These are phyloP conservation scores for Drosophila arawakana DNA, from an alignment of 1,140 invertebrate genomes.

Conservation along the genomic window DNA sequence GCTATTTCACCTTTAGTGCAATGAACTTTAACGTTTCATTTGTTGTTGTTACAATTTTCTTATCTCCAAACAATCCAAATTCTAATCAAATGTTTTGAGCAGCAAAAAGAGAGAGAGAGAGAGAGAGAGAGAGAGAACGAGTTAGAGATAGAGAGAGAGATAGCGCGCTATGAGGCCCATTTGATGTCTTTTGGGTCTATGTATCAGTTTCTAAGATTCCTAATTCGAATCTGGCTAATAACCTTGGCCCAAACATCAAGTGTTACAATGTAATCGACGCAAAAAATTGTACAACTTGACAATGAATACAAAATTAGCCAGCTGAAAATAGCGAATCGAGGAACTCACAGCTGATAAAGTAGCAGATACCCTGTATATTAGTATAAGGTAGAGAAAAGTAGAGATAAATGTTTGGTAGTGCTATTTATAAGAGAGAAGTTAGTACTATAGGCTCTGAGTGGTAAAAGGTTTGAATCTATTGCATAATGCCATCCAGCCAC, in stretches of 20 bases:
- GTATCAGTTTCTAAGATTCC: background rate
- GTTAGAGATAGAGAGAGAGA: too few relatives aligned
- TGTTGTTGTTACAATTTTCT: slow-evolving; percentile 8
- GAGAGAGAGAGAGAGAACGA: too few relatives aligned
- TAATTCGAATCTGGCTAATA: background rate
- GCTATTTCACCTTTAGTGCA: slow-evolving; percentile 25
- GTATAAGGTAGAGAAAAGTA: background rate
- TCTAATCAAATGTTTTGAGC: background rate
- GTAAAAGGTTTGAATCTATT: background rate
- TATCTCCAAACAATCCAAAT: slow-evolving; percentile 19
- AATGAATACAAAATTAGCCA: slow-evolving; percentile 44
- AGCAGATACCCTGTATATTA: background rate
- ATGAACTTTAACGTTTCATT: slow-evolving; percentile 28
- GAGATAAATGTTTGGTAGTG: background rate
- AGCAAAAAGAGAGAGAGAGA: too few relatives aligned
- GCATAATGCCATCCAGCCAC: background rate
- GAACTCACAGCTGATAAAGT: background rate
- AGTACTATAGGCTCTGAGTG: too few relatives aligned
- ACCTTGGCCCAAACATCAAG: slow-evolving; percentile 18
- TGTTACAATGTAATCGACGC: slow-evolving; percentile 16
- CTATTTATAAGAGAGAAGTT: background rate
- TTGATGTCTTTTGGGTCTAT: too few relatives aligned
- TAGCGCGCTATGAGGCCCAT: too few relatives aligned
- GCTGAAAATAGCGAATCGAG: slow-evolving; percentile 30
- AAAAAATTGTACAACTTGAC: slow-evolving; percentile 47